phyloP scores from a whole-genome alignment of 2,113 vertebrate genomes.

The Ochotona curzoniae region DNA sequence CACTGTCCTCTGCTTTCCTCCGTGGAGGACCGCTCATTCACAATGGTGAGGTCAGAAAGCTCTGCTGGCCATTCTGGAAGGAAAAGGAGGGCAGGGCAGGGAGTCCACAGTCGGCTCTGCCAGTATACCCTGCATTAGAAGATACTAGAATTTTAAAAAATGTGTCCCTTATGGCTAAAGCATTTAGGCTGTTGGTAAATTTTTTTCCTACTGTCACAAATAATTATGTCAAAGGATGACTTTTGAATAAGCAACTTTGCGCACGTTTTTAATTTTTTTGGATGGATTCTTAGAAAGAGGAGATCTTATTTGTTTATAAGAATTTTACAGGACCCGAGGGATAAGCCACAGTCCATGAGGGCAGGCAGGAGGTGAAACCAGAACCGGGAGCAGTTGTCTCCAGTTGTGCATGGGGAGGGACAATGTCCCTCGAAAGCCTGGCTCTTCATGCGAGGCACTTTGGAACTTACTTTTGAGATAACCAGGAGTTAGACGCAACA shows the following conservation, averaged over 20 bases:
- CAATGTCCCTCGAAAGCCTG: no score
- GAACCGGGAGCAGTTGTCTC: neutral
- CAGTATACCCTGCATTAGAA: neutral
- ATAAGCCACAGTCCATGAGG: neutral
- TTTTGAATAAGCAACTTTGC: slow-evolving; percentile 43
- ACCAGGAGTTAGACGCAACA: neutral
- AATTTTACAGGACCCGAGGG: neutral
- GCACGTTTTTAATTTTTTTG: neutral
- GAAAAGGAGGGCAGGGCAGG: neutral
- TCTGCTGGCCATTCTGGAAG: neutral
- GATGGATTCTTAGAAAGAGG: neutral
- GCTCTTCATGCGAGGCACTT: neutral
- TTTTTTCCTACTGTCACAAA: neutral
- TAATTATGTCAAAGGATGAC: neutral
- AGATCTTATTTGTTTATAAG: neutral
- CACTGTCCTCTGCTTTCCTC: accelerated
- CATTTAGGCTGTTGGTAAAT: neutral
- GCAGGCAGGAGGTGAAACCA: neutral
- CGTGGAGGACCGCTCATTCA: neutral
- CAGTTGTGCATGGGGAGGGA: no score
- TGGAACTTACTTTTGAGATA: neutral
- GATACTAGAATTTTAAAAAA: neutral
- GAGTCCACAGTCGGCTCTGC: neutral
- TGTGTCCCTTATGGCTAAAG: neutral
- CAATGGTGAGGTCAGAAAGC: neutral